Percentiles rank a stretch among this genome's conserved stretches.
phyloP scores from a whole-genome alignment of 2,888 invertebrate species.

The Pyrgus malvae region DNA sequence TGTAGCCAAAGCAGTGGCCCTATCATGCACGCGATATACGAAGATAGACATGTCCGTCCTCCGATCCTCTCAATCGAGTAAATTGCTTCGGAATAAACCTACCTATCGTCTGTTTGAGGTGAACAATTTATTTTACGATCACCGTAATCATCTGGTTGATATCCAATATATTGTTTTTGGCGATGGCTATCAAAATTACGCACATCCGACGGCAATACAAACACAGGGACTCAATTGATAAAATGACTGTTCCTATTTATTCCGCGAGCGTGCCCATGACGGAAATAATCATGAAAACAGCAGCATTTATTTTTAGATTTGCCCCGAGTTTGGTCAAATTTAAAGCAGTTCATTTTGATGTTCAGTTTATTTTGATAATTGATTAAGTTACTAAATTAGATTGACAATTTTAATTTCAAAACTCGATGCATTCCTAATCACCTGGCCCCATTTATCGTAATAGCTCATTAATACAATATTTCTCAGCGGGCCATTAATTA shows the following conservation, averaged over 20 bases:
- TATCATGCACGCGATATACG: constrained; percentile 28
- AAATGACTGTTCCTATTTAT: constrained; percentile 11
- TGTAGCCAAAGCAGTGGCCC: constrained; percentile 8
- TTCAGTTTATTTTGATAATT: too few species aligned
- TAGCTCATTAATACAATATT: too few species aligned
- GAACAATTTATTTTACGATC: constrained; percentile 13
- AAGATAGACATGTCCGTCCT: constrained; percentile 46
- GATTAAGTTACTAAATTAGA: too few species aligned
- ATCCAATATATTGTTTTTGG: constrained; percentile 19
- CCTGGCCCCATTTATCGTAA: too few species aligned
- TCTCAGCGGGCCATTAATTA: too few species aligned
- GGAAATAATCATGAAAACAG: neutral
- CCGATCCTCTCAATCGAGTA: constrained; percentile 50
- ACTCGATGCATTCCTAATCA: too few species aligned
- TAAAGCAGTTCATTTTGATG: neutral
- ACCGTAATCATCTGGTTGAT: neutral
- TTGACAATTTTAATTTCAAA: too few species aligned
- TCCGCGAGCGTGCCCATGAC: neutral
- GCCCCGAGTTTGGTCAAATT: neutral
- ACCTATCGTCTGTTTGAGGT: constrained; percentile 5
- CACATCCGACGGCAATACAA: constrained; percentile 18
- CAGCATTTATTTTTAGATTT: neutral
- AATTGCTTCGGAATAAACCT: constrained; percentile 39
- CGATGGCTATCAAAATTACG: constrained; percentile 13
- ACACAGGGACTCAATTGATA: constrained; percentile 8